Base-by-base conservation (phyloP, 2,888 invertebrate genomes). In the Ceratothoa steindachneri region DNA sequence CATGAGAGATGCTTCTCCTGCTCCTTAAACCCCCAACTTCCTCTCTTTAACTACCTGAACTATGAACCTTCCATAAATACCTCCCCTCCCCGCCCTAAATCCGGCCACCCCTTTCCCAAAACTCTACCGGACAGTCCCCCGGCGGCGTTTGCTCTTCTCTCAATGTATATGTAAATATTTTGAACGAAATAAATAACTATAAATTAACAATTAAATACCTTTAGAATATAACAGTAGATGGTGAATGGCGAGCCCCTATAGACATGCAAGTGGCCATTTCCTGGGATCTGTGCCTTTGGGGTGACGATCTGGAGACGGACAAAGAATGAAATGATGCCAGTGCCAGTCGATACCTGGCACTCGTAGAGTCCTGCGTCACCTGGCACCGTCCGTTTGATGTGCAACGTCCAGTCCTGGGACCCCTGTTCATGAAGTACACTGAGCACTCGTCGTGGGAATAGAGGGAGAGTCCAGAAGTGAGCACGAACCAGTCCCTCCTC, bases 291-390 rank as follows among this genome's bases (percentile, higher is more conserved):
- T 1, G 78, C 78, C 55, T 71, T 71, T 2, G 78, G 78, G 5
- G 72, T 78, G 15, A 78, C 78, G 29, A 78, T 75, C 24, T 67
- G 67, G 28, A 78, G 69, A 55, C 73, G 73, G 22, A 78, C 78
- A 65, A 75, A 78, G 27, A 78, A 71, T 3, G 78, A 78, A 29
- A 78, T 78, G 53, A 78, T 78, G 53, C 78, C 78, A 9, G 78
- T 78, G 30, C 78, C 78, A 5, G 78, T 78, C 1, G 78, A 78
- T 55, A 78, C 78, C 41, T 78, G 78, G 29, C 78, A 78, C 73
- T 78, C 78, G 72, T 78, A 78, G 3, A 73, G 75, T 12, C 78
- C 78, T 27, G 70, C 68, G 75, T 78, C 78, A 52, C 71, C 73
- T 5, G 60, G 67, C 3, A 65, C 67, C 31, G 73, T 73, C 60